A percentile compares a stretch with the other conserved stretches of the same genome.
These are phyloP conservation scores for Sapajus apella DNA, from an alignment of 2,113 vertebrate genomes.

Conservation along the genomic window DNA sequence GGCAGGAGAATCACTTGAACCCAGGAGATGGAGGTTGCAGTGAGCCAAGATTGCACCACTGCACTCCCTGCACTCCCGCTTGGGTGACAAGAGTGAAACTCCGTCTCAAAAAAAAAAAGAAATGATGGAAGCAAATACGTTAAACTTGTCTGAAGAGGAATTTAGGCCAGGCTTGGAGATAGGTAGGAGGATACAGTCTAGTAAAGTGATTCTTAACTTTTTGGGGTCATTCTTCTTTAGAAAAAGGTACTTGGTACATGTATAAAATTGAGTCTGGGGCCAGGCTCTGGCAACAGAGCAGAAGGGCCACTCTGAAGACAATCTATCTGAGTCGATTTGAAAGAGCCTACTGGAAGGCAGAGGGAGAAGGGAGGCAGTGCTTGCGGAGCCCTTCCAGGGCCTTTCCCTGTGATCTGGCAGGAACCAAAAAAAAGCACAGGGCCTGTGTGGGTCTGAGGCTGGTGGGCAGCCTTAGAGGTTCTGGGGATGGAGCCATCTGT, in stretches of 20 bases:
- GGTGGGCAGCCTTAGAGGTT: neutral
- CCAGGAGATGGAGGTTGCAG: no score
- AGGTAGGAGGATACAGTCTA: neutral
- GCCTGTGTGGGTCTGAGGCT: neutral
- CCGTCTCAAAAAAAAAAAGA: neutral
- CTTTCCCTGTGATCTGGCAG: neutral
- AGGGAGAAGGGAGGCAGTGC: neutral
- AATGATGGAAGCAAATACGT: neutral
- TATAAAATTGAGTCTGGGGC: neutral
- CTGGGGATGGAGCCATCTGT: neutral
- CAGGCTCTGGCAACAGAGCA: neutral
- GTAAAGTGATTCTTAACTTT: neutral
- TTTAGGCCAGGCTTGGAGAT: neutral
- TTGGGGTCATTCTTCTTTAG: neutral
- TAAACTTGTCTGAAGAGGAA: neutral
- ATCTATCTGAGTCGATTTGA: neutral
- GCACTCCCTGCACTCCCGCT: no score
- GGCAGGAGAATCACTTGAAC: no score
- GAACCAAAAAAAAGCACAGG: neutral
- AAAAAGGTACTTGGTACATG: neutral
- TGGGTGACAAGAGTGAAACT: no score
- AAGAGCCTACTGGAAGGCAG: neutral
- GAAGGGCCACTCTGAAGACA: neutral
- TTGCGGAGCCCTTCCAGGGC: neutral
- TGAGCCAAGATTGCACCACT: no score